Evolutionary conservation across 1,140 invertebrate genomes (phyloP).

Genomic region (Conus betulinus): DNA sequence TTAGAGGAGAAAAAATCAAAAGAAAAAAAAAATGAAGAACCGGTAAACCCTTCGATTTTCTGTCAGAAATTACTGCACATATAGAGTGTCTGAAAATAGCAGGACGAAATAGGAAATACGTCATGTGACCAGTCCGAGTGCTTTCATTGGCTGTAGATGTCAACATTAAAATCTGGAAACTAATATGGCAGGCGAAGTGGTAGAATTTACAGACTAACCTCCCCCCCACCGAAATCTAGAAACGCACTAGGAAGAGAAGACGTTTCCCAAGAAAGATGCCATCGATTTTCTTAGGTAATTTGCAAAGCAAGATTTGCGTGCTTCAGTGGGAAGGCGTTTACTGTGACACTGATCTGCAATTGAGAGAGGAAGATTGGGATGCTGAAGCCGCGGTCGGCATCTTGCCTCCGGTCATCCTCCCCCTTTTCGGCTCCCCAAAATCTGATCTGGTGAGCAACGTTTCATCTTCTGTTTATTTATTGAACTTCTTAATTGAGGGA

Average conservation of each 20-base stretch:
- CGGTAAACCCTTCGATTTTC: neutral
- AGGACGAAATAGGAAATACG: constrained; percentile 17
- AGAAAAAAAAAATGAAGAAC: neutral
- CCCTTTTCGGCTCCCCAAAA: constrained; percentile 6
- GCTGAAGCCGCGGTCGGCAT: constrained; percentile 11
- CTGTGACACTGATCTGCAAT: neutral
- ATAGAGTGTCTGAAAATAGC: constrained; percentile 14
- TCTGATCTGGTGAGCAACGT: neutral
- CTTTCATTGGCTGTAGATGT: constrained; percentile 37
- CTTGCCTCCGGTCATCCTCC: constrained; percentile 12
- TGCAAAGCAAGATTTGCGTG: neutral
- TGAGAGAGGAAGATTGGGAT: neutral
- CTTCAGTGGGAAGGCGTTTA: neutral
- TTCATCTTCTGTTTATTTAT: neutral
- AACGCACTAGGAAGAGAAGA: neutral
- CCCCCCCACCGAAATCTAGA: neutral
- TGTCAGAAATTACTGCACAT: constrained; percentile 6
- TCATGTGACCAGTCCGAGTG: constrained; percentile 23
- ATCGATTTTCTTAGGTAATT: constrained; percentile 24
- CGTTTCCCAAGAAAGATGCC: constrained; percentile 9
- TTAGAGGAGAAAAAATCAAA: neutral
- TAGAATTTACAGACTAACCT: neutral
- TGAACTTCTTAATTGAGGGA: neutral
- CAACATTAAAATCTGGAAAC: constrained; percentile 40
- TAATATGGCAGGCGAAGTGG: constrained; percentile 34